Evolutionary conservation across 1,140 invertebrate genomes (phyloP), one percentile per base, ranked within the genome.

Genomic region (Trichoplusia ni): DNA sequence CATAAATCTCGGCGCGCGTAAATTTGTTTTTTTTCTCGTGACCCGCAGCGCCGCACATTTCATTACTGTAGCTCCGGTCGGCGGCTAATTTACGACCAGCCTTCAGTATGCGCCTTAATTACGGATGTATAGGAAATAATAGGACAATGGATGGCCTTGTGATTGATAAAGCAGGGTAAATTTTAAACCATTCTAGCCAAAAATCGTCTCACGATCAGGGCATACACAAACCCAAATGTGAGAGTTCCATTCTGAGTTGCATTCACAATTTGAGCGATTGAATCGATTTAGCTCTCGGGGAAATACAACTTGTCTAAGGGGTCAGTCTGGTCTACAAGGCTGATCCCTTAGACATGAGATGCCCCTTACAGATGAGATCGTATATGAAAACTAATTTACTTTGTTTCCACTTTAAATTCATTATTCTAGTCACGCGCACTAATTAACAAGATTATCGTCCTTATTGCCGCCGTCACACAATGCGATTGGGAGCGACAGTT

Each of bases 11-110:
- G 18, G 23, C 40, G n/a, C 29, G 56, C 23, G 47, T 60, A 60
- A 60, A 60, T 60, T 60, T 47, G 56, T 47, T 60, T 60, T 60
- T 59, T 51, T 60, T 60, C 47, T 60, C 56, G 47, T 60, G 46
- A 60, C 37, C 25, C 13, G 23, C 8, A n/a, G 21, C 31, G 16
- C 25, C 54, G 42, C 44, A 60, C 42, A 47, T 60, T 60, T 60
- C 56, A 60, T 60, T 47, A 47, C 56, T 19, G 37, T 42, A 16
- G 38, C 16, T 18, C 8, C 13, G 38, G 16, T 13, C 14, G 13
- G 51, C 21, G 38, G 25, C 11, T 60, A 60, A 60, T 60, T 60
- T 60, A 60, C 37, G 42, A n/a, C 2, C 42, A 25, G 40, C n/a
- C 8, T 14, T 37, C 42, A 21, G 25, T 33, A 33, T 29, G 40